Evolutionary conservation across 2,888 invertebrate species (phyloP).

Genomic region (Junonia oenone): DNA sequence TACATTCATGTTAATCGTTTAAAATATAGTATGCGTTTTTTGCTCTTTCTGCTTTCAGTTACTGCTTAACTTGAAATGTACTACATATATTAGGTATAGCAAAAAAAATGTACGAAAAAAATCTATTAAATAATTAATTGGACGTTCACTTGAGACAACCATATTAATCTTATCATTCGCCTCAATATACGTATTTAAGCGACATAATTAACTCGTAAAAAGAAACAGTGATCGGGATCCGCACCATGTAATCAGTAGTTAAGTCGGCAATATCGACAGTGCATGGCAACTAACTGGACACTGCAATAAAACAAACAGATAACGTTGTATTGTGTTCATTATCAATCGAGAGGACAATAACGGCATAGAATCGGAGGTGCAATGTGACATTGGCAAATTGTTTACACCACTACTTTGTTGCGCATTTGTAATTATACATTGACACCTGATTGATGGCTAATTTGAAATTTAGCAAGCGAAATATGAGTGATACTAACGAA

Average conservation of each 20-base stretch:
- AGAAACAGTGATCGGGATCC: background rate
- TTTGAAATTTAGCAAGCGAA: background rate
- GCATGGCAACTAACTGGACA: slow-evolving; percentile 20
- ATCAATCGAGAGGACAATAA: slow-evolving; percentile 23
- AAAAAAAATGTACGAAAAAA: background rate
- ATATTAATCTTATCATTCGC: background rate
- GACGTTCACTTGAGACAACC: background rate
- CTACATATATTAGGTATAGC: background rate
- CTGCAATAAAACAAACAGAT: slow-evolving; percentile 15
- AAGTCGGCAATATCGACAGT: slow-evolving; percentile 11
- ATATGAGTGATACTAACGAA: background rate
- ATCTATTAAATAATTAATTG: background rate
- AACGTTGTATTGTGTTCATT: slow-evolving; percentile 17
- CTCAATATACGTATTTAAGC: background rate
- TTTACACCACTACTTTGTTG: slow-evolving; percentile 15
- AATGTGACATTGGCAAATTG: slow-evolving; percentile 51
- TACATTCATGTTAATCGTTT: background rate
- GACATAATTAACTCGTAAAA: background rate
- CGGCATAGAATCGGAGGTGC: slow-evolving; percentile 44
- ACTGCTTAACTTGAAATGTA: background rate
- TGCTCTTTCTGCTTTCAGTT: background rate
- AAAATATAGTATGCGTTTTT: background rate
- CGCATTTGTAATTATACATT: background rate
- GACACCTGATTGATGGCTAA: background rate
- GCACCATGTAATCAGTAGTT: background rate